These are phyloP conservation scores for Danio tinwini DNA, from an alignment of 2,797 vertebrate species.

Conservation along the genomic window DNA sequence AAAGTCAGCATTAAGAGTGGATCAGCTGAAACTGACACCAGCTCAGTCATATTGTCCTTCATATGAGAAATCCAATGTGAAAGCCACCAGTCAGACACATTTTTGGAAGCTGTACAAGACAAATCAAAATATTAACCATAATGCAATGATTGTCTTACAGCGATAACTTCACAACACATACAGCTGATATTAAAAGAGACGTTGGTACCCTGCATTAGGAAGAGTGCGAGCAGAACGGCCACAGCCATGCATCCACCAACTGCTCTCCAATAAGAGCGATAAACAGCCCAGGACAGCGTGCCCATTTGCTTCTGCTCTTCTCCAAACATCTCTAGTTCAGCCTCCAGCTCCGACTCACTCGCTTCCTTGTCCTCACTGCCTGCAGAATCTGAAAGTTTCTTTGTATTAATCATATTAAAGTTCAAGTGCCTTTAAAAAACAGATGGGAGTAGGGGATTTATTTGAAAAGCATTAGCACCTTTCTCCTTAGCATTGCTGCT, in stretches of 20 bases:
- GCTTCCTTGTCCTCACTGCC: conserved; percentile 57
- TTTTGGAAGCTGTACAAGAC: conserved; percentile 82
- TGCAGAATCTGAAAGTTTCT: conserved; percentile 58
- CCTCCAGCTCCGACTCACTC: conserved; percentile 43
- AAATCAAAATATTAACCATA: background rate
- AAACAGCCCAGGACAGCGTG: conserved; percentile 86
- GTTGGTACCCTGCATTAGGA: conserved; percentile 93
- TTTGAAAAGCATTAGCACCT: conserved; percentile 68
- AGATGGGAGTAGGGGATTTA: background rate
- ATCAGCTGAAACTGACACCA: conserved; percentile 52
- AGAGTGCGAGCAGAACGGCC: conserved; percentile 81
- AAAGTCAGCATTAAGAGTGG: conserved; percentile 69
- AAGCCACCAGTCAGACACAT: conserved; percentile 95
- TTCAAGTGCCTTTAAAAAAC: background rate
- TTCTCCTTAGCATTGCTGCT: conserved; percentile 65
- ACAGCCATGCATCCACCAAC: conserved; percentile 80
- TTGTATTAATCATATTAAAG: background rate
- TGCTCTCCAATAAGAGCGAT: conserved; percentile 87
- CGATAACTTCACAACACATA: background rate
- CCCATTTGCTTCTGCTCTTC: conserved; percentile 92
- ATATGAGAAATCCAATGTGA: conserved; percentile 92
- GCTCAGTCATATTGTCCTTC: conserved; percentile 70
- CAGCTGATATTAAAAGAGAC: background rate
- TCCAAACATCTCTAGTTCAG: conserved; percentile 61
- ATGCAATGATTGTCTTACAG: background rate